Base-by-base conservation (phyloP, 2,888 invertebrate genomes). In the Zygogramma bicolorata region DNA sequence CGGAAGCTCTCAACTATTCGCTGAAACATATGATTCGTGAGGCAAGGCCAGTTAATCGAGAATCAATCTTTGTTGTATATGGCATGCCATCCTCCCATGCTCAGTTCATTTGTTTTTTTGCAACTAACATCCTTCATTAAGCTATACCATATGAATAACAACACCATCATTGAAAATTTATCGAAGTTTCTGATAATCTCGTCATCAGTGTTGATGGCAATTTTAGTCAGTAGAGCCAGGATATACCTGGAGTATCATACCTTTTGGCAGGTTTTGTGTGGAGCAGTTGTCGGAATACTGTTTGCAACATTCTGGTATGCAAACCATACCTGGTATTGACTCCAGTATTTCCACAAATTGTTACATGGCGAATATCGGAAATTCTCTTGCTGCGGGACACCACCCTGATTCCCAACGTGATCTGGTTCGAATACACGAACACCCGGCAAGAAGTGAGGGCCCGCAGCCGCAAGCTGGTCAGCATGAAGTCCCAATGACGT, bases 371-470 rank as follows among this genome's bases (percentile, higher is more conserved):
- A 88, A 87, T 95, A 78, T 94, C 95, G 70, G 97, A 97, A 88
- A 92, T 95, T 86, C 88, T 97, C 74, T 91, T 97, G 88, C 88
- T 97, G 74, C 90, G 97, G 76, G 97, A 97, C 85, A 95, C 96
- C 42, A 95, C 96, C 0, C 88, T 96, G 70, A 97, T 97, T 85
- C 97, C 97, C 27, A 97, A 97, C 86, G 94, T 97, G 20, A 86
- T 97, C 78, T 97, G 96, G 96, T 97, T 97, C 86, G 97, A 97
- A 86, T 97, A 97, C 86, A 96, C 95, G 27, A 94, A 94, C 77
- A 93, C 94, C 67, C 89, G 96, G 77, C 93, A 94, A 81, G 97
- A 97, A 85, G 93, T 94, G 34, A 91, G 94, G 77, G 92, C 94
- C 7, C 91, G 95, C 76, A 92, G 93, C 62, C 90, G 95, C 76